Base-by-base conservation (phyloP, 1,140 invertebrate genomes). In the Pissodes strobi region DNA sequence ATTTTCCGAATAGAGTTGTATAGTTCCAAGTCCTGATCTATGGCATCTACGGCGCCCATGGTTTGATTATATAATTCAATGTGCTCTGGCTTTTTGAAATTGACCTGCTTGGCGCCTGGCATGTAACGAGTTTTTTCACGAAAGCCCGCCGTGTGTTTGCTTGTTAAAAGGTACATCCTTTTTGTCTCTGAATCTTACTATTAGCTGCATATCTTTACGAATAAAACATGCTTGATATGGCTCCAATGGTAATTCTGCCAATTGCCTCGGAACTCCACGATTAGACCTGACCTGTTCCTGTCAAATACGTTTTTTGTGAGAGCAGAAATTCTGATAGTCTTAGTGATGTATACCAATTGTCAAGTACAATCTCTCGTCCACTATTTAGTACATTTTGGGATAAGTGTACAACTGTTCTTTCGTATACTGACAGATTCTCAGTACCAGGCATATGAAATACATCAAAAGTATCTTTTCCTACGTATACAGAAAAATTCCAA, bases 161-260 rank as follows among this genome's bases (percentile, higher is more conserved):
- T 43, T 43, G 39, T 43, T 17, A 43, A 43, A 5, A 43, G 15
- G 15, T 43, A 43, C 39, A 43, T 43, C 39, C 15, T 43, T 43
- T 17, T 17, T 43, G 39, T 43, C 9, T 17, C 39, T 43, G 5
- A 6, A 12, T 43, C 5, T 43, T n/a, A 43, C 15, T 9, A 43
- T n/a, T 43, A n/a, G n/a, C n/a, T n/a, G n/a, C n/a, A n/a, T n/a
- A n/a, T n/a, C n/a, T n/a, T n/a, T n/a, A n/a, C n/a, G n/a, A n/a
- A n/a, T n/a, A n/a, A n/a, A n/a, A n/a, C n/a, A n/a, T n/a, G n/a
- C n/a, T n/a, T n/a, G n/a, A 13, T 12, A 12, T n/a, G 4, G 39
- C 15, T 43, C 15, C 15, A 12, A n/a, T 12, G 9, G 39, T 9
- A 17, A 6, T 10, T 43, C 15, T 10, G 9, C 9, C 15, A 43